Base-by-base conservation (phyloP, 1,140 invertebrate genomes). In the Bradynema listronoti region DNA sequence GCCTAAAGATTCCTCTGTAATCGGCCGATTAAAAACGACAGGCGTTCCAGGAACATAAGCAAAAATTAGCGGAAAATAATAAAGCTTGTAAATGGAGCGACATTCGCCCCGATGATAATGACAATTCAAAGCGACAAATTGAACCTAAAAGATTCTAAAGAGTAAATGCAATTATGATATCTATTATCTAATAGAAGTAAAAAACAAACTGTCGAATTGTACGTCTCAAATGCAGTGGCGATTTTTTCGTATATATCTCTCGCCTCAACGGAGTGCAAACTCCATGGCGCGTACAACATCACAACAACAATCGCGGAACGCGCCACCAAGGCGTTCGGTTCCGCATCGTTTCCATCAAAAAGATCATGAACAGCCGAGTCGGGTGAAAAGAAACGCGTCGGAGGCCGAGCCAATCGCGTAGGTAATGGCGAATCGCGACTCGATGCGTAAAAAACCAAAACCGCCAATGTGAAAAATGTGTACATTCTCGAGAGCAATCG, bases 231-330 rank as follows among this genome's bases (percentile, higher is more conserved):
- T 11, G 25, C 29, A 11, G 32, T 32, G 4, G 64, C 63, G 19
- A 64, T 43, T 24, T 34, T 22, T 16, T 45, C 19, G 33, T 46
- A 64, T 1, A 36, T 27, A 14, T 45, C 24, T 41, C 52, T 56
- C 30, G 64, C 64, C 43, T 64, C 62, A 32, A 68, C 61, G 16
- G 62, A 64, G 45, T 64, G 65, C 33, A 64, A 55, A 55, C 62
- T 64, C 62, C 62, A 64, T 14, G 65, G 64, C 22, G 62, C 62
- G 32, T 64, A 64, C 62, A 68, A 64, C 63, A 64, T 68, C 11
- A 61, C 49, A 30, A 64, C 34, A 14, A 51, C 59, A 11, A 64
- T 25, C 34, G 66, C 62, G 19, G 62, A 62, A n/a, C 34, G 24
- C 24, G 53, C 41, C 32, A 56, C n/a, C 27, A 61, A 27, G 16